Base-by-base conservation (phyloP, 1,140 invertebrate species). In the Tetramorium alpestre region DNA sequence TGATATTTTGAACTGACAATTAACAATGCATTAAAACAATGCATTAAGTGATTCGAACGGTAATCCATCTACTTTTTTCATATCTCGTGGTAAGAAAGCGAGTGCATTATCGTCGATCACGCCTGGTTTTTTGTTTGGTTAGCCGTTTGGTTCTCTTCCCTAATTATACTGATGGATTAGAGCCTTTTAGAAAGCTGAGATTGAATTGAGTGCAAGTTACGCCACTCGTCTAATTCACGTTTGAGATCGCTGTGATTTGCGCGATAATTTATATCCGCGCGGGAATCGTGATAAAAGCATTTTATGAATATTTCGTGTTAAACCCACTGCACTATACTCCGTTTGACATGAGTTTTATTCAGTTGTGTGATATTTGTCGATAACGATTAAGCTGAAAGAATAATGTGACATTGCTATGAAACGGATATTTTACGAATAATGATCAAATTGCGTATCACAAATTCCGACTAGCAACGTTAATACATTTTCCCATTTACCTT, bases 51-150 rank as follows among this genome's bases (percentile, higher is more conserved):
- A 41, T 38, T 41, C 22, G 49, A 62, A 38, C 33, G 6, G 25
- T 58, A 41, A 78, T 81, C 38, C n/a, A 67, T 81, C 51, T 86
- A 2, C 10, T 51, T 85, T 80, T 67, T 44, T n/a, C 22, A 65
- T 47, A 56, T 81, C 78, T 81, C n/a, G 13, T 7, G 47, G 11
- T 77, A 60, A 49, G 49, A 25, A 69, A 54, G 38, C 44, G 69
- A 56, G 70, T 44, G 72, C 87, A 85, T 89, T 85, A 88, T 84
- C 64, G 64, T 89, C 67, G 25, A 76, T 89, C 72, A 44, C 51
- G 3, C 28, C 10, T 38, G 6, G 25, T n/a, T 38, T 88, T 73
- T 80, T 85, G n/a, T 22, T 22, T 22, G 22, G 18, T 80, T 85
- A n/a, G 22, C 33, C 8, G 10, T 33, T 84, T 84, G 47, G 22